Conservation (phyloP, 2,113 vertebrate species). For the Telmatochromis sp. region DNA sequence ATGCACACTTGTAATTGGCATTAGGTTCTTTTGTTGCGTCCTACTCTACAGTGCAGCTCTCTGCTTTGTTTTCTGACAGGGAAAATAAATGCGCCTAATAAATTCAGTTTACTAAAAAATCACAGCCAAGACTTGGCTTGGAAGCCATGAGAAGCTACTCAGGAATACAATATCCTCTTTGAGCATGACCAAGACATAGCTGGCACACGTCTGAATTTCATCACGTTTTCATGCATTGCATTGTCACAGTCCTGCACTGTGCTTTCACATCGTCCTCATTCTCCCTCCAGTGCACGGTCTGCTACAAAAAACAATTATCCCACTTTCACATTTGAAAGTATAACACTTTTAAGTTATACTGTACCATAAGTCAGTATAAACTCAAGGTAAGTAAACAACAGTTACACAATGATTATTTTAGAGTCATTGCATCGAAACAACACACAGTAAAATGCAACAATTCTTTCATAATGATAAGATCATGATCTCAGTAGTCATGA, state of each 20-base stretch:
- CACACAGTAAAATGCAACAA: constrained; percentile 19
- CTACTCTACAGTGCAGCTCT: not conserved
- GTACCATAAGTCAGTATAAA: constrained; percentile 4
- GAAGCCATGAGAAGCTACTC: not conserved
- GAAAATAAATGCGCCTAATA: not conserved
- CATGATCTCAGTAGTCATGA: constrained; percentile 7
- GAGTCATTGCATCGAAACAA: not conserved
- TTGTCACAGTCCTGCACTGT: not conserved
- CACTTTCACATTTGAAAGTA: constrained; percentile 25
- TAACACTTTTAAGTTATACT: constrained; percentile 31
- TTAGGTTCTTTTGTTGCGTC: not conserved
- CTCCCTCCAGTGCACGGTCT: not conserved
- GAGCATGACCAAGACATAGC: not conserved
- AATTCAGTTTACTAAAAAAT: not conserved
- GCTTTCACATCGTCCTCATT: not conserved
- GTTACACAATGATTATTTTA: constrained; percentile 5
- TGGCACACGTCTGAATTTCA: not conserved
- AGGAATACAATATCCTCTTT: not conserved
- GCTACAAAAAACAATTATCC: constrained; percentile 11
- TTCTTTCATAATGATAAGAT: not conserved
- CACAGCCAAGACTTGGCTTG: not conserved
- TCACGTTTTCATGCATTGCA: constrained; percentile 23
- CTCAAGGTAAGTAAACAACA: not conserved
- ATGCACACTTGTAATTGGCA: not conserved
- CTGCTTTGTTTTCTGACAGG: not conserved